Evolutionary conservation across 2,888 invertebrate species (phyloP).

Genomic region (Petrolisthes cinctipes): DNA sequence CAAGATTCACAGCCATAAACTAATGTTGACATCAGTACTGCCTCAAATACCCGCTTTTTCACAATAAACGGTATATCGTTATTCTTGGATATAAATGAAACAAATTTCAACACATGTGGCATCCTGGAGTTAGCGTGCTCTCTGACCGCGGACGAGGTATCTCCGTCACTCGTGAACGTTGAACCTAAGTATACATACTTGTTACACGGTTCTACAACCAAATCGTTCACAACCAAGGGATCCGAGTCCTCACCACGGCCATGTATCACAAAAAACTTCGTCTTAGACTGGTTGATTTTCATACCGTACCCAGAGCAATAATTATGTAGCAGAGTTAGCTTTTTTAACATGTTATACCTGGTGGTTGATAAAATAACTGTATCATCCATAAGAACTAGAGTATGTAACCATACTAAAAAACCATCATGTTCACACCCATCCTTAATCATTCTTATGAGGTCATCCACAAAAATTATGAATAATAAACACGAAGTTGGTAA

Average conservation of each 20-base stretch:
- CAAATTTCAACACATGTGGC: slow-evolving; percentile 18
- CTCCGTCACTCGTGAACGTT: slow-evolving; percentile 21
- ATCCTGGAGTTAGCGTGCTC: slow-evolving; percentile 6
- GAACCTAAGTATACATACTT: slow-evolving; percentile 17
- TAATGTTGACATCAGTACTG: too few species aligned
- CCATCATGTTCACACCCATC: slow-evolving; percentile 8
- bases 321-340: background rate
- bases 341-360: background rate
- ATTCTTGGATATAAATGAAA: slow-evolving; percentile 13
- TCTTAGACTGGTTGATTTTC: slow-evolving; percentile 13
- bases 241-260: slow-evolving; percentile 12
- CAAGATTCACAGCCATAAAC: too few species aligned
- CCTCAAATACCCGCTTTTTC: slow-evolving; percentile 7
- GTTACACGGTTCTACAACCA: slow-evolving; percentile 24
- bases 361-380: background rate
- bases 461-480: background rate
- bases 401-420: background rate
- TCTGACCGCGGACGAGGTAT: slow-evolving; percentile 20
- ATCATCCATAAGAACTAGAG: slow-evolving; percentile 16
- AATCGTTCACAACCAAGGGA: background rate
- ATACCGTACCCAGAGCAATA: slow-evolving; percentile 14
- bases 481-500: background rate
- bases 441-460: slow-evolving; percentile 19
- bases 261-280: slow-evolving; percentile 15
- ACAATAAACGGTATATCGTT: slow-evolving; percentile 21